Evolutionary conservation across 2,797 vertebrate genomes (phyloP), one percentile per base, ranked within the genome.

Genomic region (Acanthis flammea): DNA sequence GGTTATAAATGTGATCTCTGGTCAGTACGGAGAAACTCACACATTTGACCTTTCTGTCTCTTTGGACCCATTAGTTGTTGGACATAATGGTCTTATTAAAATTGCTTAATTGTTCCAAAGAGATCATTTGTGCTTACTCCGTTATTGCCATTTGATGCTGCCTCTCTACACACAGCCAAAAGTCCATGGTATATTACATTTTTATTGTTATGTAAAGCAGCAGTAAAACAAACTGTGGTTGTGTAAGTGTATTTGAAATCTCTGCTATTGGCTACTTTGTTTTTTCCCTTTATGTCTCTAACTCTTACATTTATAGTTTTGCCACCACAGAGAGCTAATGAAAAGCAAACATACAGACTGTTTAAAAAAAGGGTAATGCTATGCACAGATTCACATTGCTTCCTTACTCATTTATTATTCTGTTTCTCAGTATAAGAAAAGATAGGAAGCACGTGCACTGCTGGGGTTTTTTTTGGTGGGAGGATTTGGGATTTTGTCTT

Each of bases 151-250:
- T 74, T 90, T 77, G 75, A 62, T 82, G 76, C 75, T 80, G 65
- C 65, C 37, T 81, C 30, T 71, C 60, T 66, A 35, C 27, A 55
- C 33, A 6, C 37, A 92, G 87, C 68, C 88, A 93, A 74, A 94
- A 86, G 18, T 53, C 41, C 48, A 19, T 4, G 19, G 23, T 94
- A 81, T 96, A 91, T 91, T 93, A 79, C 61, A n/a, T 78, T 95
- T 97, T 94, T 88, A 94, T 92, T 93, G 75, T 95, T 92, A 93
- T 47, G 74, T 89, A 94, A 88, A 95, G 90, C 78, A 88, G 81
- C 77, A 78, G 65, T 92, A 83, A 92, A 89, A 57, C 53, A 94
- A 87, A 71, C 68, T 63, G 44, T 75, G 67, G 48, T 53, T 86
- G 48, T 73, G 12, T 82, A 79, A 81, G 47, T 50, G 33, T 78